Percentiles rank a stretch among this genome's conserved stretches.
These are phyloP conservation scores for Noturus placidus DNA, from an alignment of 2,113 vertebrate species.

Conservation along the genomic window DNA sequence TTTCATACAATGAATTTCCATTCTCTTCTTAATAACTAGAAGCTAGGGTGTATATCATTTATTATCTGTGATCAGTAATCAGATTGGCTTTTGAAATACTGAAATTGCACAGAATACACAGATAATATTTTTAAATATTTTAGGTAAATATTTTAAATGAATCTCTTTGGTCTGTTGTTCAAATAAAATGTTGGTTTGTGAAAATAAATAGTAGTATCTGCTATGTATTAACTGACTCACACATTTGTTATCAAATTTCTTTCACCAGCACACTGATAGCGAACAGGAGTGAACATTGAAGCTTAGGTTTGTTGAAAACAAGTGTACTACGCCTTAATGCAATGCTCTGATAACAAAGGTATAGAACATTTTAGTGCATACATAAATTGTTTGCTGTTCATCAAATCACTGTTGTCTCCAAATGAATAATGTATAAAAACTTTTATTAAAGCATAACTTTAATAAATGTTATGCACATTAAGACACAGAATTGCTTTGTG, in stretches of 20 bases:
- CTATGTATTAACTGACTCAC: not conserved
- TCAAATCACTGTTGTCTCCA: not conserved
- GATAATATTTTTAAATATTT: too few relatives aligned
- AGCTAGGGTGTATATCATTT: not conserved
- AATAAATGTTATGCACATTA: not conserved
- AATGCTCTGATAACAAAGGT: not conserved
- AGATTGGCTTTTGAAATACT: not conserved
- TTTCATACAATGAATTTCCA: not conserved
- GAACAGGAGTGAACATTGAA: not conserved
- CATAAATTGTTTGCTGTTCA: not conserved
- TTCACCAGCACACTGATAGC: not conserved
- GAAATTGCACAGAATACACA: not conserved
- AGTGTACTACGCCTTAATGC: not conserved
- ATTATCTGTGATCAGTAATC: not conserved
- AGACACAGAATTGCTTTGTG: not conserved
- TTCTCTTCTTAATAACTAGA: not conserved
- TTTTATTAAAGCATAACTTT: not conserved
- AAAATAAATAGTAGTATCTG: not conserved
- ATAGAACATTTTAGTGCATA: not conserved
- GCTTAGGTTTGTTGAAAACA: not conserved
- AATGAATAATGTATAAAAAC: not conserved
- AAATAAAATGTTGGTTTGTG: not conserved
- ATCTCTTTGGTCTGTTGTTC: not conserved
- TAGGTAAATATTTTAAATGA: too few relatives aligned
- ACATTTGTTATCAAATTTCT: not conserved